phyloP scores from a whole-genome alignment of 2,797 vertebrate species.

The Okamejei kenojei region DNA sequence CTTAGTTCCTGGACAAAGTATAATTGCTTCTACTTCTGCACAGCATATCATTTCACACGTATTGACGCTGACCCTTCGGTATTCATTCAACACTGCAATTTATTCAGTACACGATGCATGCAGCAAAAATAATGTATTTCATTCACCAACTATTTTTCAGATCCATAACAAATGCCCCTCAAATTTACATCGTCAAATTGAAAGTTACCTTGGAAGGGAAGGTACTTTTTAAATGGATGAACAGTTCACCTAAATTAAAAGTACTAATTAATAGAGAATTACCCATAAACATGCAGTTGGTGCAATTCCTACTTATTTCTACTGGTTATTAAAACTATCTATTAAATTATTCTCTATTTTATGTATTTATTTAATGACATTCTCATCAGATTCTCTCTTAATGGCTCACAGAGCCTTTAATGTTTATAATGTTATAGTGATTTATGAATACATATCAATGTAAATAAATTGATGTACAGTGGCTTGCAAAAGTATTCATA shows the following conservation, averaged over 20 bases:
- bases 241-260: not conserved
- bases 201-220: no score
- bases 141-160: slow-evolving; percentile 9
- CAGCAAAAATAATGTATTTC: not conserved
- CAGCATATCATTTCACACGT: not conserved
- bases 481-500: no score
- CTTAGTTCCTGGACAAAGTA: not conserved
- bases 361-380: not conserved
- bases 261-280: not conserved
- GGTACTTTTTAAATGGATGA: not conserved
- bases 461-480: not conserved
- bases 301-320: not conserved
- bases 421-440: not conserved
- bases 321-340: not conserved
- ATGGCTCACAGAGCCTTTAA: not conserved
- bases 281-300: not conserved
- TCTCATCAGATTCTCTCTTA: not conserved
- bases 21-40: not conserved
- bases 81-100: not conserved
- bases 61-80: not conserved
- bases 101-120: not conserved
- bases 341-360: not conserved
- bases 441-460: not conserved
- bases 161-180: no score
- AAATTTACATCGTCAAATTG: not conserved